Base-by-base conservation (phyloP, 1,140 invertebrate species). In the Drosophila punjabiensis region DNA sequence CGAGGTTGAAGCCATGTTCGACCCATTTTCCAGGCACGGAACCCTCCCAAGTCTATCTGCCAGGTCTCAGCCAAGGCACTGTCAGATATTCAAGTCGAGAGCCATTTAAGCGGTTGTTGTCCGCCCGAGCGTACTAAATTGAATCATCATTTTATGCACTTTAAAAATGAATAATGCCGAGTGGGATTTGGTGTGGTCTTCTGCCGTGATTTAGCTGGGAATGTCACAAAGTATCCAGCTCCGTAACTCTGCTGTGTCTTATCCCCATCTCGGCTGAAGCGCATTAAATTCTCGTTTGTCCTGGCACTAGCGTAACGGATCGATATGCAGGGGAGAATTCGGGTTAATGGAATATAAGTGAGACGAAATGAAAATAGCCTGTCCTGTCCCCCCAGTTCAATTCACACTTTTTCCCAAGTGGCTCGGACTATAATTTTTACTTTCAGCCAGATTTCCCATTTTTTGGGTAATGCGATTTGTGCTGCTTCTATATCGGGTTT, bases 341-440 rank as follows among this genome's bases (percentile, higher is more conserved):
- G 69, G 86, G 81, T 84, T 89, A 88, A 89, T 85, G 85, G 74
- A 89, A 81, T 88, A 68, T 79, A 84, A 85, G 78, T 89, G 81
- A 81, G 78, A 35, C 43, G 47, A 55, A 39, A 67, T 28, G 37
- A 64, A 74, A 66, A 61, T 53, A 47, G 43, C 48, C 41, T 62
- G 50, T 35, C 48, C 41, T 62, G 50, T 35, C 18, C 35, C 32
- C 20, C 11, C 4, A 28, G 35, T 32, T 39, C 55, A 28, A 13
- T 28, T 58, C 39, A 13, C 41, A 16, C 20, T 71, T 47, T 69
- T 33, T 5, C 13, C 39, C 53, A 41, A 41, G 48, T 32, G 64
- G 52, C 43, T 68, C 52, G 28, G 37, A 30, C 63, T 39, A 32
- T 43, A 30, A 52, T 69, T 47, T 41, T 37, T n/a, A 53, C 30